Evolutionary conservation across 2,888 invertebrate genomes (phyloP), one percentile per base, ranked within the genome.

Genomic region (Netelia melanura): DNA sequence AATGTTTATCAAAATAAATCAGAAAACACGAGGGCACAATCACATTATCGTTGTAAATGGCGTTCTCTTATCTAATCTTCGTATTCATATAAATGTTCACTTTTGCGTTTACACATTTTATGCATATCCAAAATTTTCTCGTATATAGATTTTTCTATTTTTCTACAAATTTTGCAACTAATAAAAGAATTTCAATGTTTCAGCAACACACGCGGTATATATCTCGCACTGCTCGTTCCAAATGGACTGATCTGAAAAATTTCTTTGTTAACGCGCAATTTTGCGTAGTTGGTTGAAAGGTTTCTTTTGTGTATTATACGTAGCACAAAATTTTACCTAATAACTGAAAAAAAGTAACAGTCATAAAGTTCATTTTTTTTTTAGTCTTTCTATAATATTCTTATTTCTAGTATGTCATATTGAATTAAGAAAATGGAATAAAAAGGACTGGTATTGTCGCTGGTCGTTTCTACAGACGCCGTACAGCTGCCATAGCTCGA

Each of bases 201-300:
- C 65, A 67, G 44, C 48, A 23, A 67, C 10, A 17, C 44, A 23
- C 23, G 44, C 65, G 44, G 6, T 10, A 11, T 1, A 67, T 64
- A 38, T 67, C 23, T 67, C 17, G 5, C 58, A 21, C n/a, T 25
- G 30, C 30, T 2, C 44, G 58, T 62, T 61, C 61, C 23, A 52
- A 48, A 52, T 25, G 48, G 68, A 68, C 68, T 68, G 23, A 23
- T 14, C 48, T 68, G 58, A 65, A 65, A 65, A 43, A 43, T 68
- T 25, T 11, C 68, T 68, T 68, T 68, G 68, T 68, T 68, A 68
- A 14, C 52, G 68, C n/a, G 68, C 8, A 68, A 68, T 68, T 68
- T 68, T 52, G 52, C 68, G 68, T 52, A 68, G 48, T 68, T 68
- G 48, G 9, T 52, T 48, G 3, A 3, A 14, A 58, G 17, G 23